Evolutionary conservation across 2,113 vertebrate species (phyloP), one percentile per base, ranked within the genome.

Genomic region (Eulemur macaco): DNA sequence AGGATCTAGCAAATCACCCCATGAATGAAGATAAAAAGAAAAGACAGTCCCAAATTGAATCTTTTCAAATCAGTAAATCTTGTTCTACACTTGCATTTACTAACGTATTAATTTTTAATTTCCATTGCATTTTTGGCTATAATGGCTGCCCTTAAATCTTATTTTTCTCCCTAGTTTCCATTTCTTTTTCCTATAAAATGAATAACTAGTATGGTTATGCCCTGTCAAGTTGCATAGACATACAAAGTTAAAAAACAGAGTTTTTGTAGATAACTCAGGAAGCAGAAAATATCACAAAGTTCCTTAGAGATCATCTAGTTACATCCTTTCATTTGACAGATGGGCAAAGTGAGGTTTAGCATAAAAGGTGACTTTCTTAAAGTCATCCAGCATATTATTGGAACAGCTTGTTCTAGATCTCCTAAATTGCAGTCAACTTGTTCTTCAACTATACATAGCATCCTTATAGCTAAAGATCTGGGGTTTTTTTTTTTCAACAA

Each of bases 21-120:
- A 86, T 89, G 56, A 81, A 95, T 89, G 78, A 91, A 94, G 54
- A 91, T 96, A 82, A 97, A 97, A 97, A 93, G 18, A 2, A 96
- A 84, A 86, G 87, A 89, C 42, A 90, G 77, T 5, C 21, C 56
- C 60, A 91, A 94, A 97, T 42, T 69, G 45, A 76, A 63, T 74
- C 47, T 93, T 91, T 87, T 85, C 91, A 91, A 94, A 94, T 91
- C 73, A 96, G 69, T 96, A 92, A 94, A 83, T 92, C 39, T 94
- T 21, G 12, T 45, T 45, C 39, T 87, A 83, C 14, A 42, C 39
- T 73, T 95, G 93, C 50, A 63, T 91, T 82, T 86, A 80, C n/a
- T 77, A 92, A 86, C 50, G 2, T 71, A 63, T 81, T 93, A 85
- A 85, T 74, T 95, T 96, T 96, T 89, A 81, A 95, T 89, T 92